These are phyloP conservation scores for Marasmarcha lunaedactyla DNA, from an alignment of 2,888 invertebrate species.

Conservation along the genomic window DNA sequence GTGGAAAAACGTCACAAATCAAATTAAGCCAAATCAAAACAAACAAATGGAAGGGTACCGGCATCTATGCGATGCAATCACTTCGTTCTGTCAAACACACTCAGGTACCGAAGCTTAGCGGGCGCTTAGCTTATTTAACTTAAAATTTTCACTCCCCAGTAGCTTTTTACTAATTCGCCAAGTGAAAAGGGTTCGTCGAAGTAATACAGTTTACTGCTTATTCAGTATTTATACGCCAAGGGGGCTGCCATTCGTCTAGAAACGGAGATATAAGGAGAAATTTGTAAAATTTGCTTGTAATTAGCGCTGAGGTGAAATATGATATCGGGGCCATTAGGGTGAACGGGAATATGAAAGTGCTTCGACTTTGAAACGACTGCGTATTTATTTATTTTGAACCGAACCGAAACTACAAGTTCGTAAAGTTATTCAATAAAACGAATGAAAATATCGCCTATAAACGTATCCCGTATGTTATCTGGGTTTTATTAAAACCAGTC, in stretches of 20 bases:
- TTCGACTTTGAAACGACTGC: neutral
- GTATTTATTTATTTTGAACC: too few relatives aligned
- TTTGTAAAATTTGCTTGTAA: slow-evolving; percentile 42
- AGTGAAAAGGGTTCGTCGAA: slow-evolving; percentile 70
- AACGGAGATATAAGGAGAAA: slow-evolving; percentile 48
- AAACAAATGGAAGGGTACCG: slow-evolving; percentile 52
- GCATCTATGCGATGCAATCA: slow-evolving; percentile 49
- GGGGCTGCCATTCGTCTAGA: slow-evolving; percentile 55
- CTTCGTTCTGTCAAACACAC: slow-evolving; percentile 67
- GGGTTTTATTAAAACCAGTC: slow-evolving; percentile 45
- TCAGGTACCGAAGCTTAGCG: slow-evolving; percentile 49
- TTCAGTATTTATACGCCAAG: slow-evolving; percentile 66
- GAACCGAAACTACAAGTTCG: too few relatives aligned
- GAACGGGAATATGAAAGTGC: neutral
- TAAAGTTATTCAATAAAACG: too few relatives aligned
- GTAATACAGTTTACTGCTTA: slow-evolving; percentile 71
- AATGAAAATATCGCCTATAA: too few relatives aligned
- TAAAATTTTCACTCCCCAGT: slow-evolving; percentile 69
- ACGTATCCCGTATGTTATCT: neutral
- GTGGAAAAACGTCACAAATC: slow-evolving; percentile 56
- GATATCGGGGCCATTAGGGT: neutral
- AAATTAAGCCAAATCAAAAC: slow-evolving; percentile 62
- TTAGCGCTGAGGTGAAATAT: slow-evolving; percentile 1
- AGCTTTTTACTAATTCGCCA: slow-evolving; percentile 71
- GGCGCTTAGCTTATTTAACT: slow-evolving; percentile 49